phyloP scores from a whole-genome alignment of 2,113 vertebrate genomes.

The Nestor notabilis region DNA sequence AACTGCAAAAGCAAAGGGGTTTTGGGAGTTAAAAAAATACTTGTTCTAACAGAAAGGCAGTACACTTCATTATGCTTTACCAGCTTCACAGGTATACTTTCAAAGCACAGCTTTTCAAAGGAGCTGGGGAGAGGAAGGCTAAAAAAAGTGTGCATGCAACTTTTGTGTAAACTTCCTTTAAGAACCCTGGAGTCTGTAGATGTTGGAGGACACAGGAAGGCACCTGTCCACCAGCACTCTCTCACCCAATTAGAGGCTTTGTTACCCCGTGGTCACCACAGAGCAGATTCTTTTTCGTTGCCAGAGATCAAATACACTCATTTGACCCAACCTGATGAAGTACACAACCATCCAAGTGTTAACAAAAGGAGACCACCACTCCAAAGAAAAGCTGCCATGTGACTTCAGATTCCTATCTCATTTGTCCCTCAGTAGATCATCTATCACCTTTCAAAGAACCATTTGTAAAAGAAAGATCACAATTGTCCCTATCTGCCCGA shows the following conservation, averaged over 20 bases:
- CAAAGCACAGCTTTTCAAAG: not conserved
- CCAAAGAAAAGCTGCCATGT: not conserved
- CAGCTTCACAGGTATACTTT: not conserved
- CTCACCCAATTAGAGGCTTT: slow-evolving; percentile 11
- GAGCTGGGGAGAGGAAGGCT: not conserved
- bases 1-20: not conserved
- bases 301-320: not conserved
- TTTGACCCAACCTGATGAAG: not conserved
- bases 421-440: slow-evolving; percentile 5
- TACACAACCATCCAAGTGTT: not conserved
- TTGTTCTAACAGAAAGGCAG: not conserved
- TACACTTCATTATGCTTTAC: not conserved
- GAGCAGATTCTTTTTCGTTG: not conserved
- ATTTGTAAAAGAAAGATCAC: not conserved
- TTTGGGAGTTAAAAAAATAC: rapidly evolving
- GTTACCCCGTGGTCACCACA: not conserved
- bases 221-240: not conserved
- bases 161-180: slow-evolving; percentile 41
- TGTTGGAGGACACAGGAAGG: slow-evolving; percentile 17
- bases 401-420: slow-evolving; percentile 40
- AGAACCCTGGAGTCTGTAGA: not conserved
- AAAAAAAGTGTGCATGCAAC: not conserved
- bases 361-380: slow-evolving; percentile 32
- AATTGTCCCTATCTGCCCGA: not conserved
- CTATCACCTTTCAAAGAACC: slow-evolving; percentile 17